Conservation (phyloP, 2,888 invertebrate genomes). For the Hyppa rectilinea region DNA sequence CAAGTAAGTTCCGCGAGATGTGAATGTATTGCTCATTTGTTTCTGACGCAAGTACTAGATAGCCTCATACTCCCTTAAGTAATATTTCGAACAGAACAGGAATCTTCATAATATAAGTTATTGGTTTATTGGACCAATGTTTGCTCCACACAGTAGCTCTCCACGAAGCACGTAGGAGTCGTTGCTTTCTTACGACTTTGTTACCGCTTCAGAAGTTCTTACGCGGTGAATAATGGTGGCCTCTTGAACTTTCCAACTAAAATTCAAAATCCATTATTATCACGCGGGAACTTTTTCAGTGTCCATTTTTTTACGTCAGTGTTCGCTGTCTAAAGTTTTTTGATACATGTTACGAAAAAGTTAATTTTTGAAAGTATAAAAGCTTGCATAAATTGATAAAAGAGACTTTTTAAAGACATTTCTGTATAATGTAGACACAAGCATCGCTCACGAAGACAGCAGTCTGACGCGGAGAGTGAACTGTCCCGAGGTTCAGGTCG, state of each 20-base stretch:
- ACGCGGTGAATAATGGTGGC: conserved; percentile 62
- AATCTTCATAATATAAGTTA: conserved; percentile 12
- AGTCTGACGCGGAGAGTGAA: conserved; percentile 97
- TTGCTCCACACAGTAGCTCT: conserved; percentile 23
- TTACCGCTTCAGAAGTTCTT: conserved; percentile 54
- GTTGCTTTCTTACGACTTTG: conserved; percentile 54
- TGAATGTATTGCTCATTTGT: neutral
- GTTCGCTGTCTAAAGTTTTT: conserved; percentile 51
- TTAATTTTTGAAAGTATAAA: conserved; percentile 7
- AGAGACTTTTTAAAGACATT: neutral
- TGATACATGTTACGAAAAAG: conserved; percentile 25
- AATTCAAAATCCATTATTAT: conserved; percentile 63
- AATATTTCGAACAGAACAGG: conserved; percentile 3
- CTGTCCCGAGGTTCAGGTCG: conserved; percentile 96
- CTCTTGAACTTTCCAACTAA: conserved; percentile 57
- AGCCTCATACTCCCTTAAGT: neutral
- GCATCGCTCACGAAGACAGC: conserved; percentile 94
- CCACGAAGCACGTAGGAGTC: conserved; percentile 27
- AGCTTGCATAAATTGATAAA: neutral
- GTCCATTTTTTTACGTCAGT: conserved; percentile 50
- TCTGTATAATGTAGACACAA: conserved; percentile 90
- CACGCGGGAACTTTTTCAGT: conserved; percentile 57
- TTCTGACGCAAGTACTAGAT: neutral
- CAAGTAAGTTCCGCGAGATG: conserved; percentile 88
- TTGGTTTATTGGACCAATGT: conserved; percentile 28